Evolutionary conservation across 1,140 invertebrate genomes (phyloP), one percentile per base, ranked within the genome.

Genomic region (Argopecten irradians): DNA sequence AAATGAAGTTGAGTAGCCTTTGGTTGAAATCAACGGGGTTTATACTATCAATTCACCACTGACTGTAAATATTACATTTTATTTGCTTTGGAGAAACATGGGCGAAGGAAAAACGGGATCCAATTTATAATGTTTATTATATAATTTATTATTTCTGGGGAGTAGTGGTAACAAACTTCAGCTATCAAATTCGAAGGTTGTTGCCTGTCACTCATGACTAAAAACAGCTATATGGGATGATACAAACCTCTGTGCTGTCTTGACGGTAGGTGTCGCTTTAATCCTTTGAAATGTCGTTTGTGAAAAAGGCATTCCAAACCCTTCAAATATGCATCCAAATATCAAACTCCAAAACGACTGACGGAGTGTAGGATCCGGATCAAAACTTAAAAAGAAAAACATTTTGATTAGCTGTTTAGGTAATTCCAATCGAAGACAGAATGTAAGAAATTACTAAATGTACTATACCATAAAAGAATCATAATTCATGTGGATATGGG

Each of bases 241-340:
- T n/a, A 71, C n/a, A 28, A 28, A 97, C 97, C 95, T 97, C 95
- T 96, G 97, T 1, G 97, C 97, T n/a, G 83, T 96, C 85, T 94
- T 95, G 5, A 98, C 93, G 16, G 96, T 97, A 0, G 97, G 97
- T 34, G 97, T 92, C 97, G 97, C 97, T 41, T 98, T 96, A 93
- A 98, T 98, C 93, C 99, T 97, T 94, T 99, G 98, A n/a, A 99
- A 97, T 28, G 98, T 98, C 0, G 98, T 97, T 94, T 99, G 98
- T 95, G 98, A 99, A 46, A 98, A 97, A 91, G 97, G 98, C 94
- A 99, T 96, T 0, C 98, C 97, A 3, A 98, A 96, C 97, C 98
- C 98, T 84, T 98, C 98, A 89, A 99, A 97, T 28, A 97, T 97
- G 0, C 98, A 97, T 19, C 98, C 98, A 87, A 99, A 96, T 16